Percentiles rank a stretch among this genome's conserved stretches.
Evolutionary conservation across 2,797 vertebrate genomes (phyloP).

Genomic region (Gobionotothen gibberifrons): DNA sequence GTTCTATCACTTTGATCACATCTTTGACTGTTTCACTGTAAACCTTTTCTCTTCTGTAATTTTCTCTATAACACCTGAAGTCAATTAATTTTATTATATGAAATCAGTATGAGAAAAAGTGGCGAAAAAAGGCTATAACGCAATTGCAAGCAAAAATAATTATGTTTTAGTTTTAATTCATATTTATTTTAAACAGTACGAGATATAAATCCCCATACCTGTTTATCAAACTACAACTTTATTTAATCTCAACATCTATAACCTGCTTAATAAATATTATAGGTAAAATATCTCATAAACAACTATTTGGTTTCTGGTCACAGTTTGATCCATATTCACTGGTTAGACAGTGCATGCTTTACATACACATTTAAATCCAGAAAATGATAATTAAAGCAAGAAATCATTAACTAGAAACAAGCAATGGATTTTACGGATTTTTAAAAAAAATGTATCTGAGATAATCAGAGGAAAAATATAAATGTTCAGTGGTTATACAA

Average conservation of each 20-base stretch:
- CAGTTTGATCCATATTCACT: not conserved
- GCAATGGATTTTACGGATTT: constrained; percentile 1
- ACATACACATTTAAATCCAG: not conserved
- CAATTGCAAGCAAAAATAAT: too few relatives aligned
- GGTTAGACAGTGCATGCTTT: not conserved
- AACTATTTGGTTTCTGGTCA: constrained; percentile 1
- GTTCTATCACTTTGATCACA: not conserved
- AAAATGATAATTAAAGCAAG: not conserved
- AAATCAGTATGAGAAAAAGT: not conserved
- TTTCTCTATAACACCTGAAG: not conserved
- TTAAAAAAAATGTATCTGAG: too few relatives aligned
- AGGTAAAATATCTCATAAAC: not conserved
- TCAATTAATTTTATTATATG: not conserved
- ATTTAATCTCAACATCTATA: too few relatives aligned
- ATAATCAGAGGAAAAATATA: too few relatives aligned
- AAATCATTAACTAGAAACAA: constrained; percentile 7
- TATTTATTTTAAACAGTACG: not conserved
- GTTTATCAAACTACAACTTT: not conserved
- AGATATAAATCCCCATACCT: constrained; percentile 5
- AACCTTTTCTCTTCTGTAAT: not conserved
- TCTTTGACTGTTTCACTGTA: not conserved
- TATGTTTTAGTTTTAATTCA: too few relatives aligned
- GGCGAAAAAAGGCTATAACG: not conserved
- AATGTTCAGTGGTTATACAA: too few relatives aligned
- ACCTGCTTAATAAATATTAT: too few relatives aligned